A percentile compares a stretch with the other conserved stretches of the same genome.
Evolutionary conservation across 2,113 vertebrate genomes (phyloP).

Genomic region (Piliocolobus tephrosceles): DNA sequence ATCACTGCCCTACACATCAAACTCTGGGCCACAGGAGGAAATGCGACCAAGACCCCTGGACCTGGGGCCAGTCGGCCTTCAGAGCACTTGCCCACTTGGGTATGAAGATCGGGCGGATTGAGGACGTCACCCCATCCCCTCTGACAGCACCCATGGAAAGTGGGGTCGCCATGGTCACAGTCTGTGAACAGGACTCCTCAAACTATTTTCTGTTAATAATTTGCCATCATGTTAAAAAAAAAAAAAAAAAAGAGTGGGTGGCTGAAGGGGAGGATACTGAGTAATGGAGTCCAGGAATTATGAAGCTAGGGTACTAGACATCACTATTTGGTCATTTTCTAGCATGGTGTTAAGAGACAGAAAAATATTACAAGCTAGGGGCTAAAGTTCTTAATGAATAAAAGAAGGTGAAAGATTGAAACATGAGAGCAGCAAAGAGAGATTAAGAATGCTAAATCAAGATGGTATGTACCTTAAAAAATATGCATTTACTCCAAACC

Average conservation of each 20-base stretch:
- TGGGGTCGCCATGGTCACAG: slow-evolving; percentile 56
- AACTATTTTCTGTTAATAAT: slow-evolving; percentile 88
- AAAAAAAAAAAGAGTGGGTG: not conserved
- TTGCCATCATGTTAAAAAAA: slow-evolving; percentile 52
- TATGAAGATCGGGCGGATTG: slow-evolving; percentile 98
- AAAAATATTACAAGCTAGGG: not conserved
- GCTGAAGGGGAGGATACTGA: not conserved
- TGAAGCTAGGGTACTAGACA: not conserved
- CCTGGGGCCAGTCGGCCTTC: slow-evolving; percentile 98
- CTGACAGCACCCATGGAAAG: slow-evolving; percentile 98
- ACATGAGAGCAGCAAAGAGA: not conserved
- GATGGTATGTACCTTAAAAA: not conserved
- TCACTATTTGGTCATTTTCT: not conserved
- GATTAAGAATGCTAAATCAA: not conserved
- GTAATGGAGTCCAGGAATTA: not conserved
- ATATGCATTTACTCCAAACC: not conserved
- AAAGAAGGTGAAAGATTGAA: not conserved
- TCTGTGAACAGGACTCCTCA: slow-evolving; percentile 87
- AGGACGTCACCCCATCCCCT: slow-evolving; percentile 99
- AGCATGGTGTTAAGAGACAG: not conserved
- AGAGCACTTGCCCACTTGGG: slow-evolving; percentile 96
- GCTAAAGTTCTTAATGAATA: not conserved
- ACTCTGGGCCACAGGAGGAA: no score
- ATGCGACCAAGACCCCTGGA: slow-evolving; percentile 97
- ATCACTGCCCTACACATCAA: no score